Evolutionary conservation across 2,888 invertebrate genomes (phyloP).

Genomic region (Sinelater perroti): DNA sequence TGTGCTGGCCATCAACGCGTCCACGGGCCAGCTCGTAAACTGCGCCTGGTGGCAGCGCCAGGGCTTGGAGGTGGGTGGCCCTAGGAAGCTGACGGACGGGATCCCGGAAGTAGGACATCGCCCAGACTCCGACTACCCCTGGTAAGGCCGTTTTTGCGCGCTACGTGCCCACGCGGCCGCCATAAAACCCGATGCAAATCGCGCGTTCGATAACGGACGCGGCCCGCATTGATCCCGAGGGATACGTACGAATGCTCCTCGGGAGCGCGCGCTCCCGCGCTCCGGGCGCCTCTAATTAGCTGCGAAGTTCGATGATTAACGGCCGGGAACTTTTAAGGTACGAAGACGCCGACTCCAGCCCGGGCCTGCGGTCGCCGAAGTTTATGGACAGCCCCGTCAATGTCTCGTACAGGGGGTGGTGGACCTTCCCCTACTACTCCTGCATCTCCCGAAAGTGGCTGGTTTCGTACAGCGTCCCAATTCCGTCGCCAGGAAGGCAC

Average conservation of each 20-base stretch:
- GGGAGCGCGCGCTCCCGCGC: not conserved
- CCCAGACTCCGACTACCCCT: constrained; percentile 75
- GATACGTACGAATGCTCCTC: not conserved
- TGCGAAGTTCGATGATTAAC: constrained; percentile 6
- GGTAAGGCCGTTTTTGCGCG: constrained; percentile 62
- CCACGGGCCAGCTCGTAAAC: constrained; percentile 67
- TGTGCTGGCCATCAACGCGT: constrained; percentile 69
- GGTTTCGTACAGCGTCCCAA: constrained; percentile 82
- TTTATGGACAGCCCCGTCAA: constrained; percentile 73
- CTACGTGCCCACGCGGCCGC: not conserved
- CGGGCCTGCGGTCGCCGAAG: constrained; percentile 72
- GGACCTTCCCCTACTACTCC: constrained; percentile 90
- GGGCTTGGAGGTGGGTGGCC: constrained; percentile 67
- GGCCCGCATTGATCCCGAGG: not conserved
- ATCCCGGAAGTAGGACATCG: constrained; percentile 67
- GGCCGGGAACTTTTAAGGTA: constrained; percentile 60
- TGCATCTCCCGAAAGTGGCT: constrained; percentile 83
- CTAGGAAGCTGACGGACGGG: constrained; percentile 56
- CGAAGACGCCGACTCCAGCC: constrained; percentile 70
- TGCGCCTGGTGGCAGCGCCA: constrained; percentile 70
- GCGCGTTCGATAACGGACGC: not conserved
- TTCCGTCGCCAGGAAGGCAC: constrained; percentile 65
- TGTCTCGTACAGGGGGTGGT: constrained; percentile 77
- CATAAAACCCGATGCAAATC: constrained; percentile 11
- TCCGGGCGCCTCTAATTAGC: not conserved